These are phyloP conservation scores for Sphenodon punctatus DNA, from an alignment of 2,797 vertebrate species.

Conservation along the genomic window DNA sequence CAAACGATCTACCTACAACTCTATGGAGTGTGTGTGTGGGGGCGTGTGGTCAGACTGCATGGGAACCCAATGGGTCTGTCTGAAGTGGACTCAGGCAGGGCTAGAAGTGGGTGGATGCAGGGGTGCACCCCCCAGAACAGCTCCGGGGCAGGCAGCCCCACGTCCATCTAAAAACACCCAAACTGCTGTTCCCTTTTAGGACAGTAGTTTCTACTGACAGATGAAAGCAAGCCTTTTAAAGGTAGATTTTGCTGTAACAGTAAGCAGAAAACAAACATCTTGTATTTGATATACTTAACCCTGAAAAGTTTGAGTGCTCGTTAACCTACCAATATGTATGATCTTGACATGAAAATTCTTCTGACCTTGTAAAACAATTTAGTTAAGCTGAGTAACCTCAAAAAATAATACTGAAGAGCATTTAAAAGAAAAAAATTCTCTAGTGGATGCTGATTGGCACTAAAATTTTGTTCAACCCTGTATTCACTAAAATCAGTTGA, in stretches of 20 bases:
- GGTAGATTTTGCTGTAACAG: slow-evolving; percentile 53
- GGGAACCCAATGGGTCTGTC: too few relatives aligned
- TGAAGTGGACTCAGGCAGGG: too few relatives aligned
- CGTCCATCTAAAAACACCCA: too few relatives aligned
- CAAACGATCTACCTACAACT: too few relatives aligned
- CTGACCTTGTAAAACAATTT: slow-evolving; percentile 52
- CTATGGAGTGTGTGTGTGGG: too few relatives aligned
- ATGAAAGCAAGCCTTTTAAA: slow-evolving; percentile 64
- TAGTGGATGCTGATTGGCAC: slow-evolving; percentile 24
- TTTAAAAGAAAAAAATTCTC: too few relatives aligned
- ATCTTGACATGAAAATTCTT: slow-evolving; percentile 16
- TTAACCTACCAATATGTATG: slow-evolving; percentile 60
- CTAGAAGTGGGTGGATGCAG: too few relatives aligned
- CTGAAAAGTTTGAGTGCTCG: slow-evolving; percentile 36
- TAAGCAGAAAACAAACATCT: slow-evolving; percentile 51
- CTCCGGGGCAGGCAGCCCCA: too few relatives aligned
- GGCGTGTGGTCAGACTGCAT: too few relatives aligned
- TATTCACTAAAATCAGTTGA: slow-evolving; percentile 41
- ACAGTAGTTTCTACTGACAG: slow-evolving; percentile 60
- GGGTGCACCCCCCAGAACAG: too few relatives aligned
- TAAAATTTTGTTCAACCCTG: slow-evolving; percentile 10
- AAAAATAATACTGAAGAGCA: slow-evolving; percentile 24
- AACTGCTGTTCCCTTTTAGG: slow-evolving; percentile 67
- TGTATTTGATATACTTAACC: slow-evolving; percentile 38
- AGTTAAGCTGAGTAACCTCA: slow-evolving; percentile 35